These are phyloP conservation scores for Notothenia coriiceps DNA, from an alignment of 2,113 vertebrate species.

Conservation along the genomic window DNA sequence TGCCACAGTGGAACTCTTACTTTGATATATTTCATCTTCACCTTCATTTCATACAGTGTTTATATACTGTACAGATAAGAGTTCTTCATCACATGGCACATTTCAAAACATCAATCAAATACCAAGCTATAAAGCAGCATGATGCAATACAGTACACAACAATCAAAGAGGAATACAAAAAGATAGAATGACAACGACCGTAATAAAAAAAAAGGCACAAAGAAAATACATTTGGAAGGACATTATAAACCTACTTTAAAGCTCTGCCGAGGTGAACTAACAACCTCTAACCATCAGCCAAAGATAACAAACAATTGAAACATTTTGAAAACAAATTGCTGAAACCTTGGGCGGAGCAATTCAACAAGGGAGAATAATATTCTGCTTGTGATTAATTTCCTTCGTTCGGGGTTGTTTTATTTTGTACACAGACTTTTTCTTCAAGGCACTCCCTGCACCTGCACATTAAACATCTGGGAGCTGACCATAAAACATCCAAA, in stretches of 20 bases:
- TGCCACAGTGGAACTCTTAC: neutral
- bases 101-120: neutral
- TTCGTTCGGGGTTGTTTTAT: neutral
- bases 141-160: neutral
- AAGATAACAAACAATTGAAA: neutral
- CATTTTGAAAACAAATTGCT: neutral
- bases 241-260: neutral
- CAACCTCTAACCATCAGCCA: neutral
- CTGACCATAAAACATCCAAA: conserved; percentile 41
- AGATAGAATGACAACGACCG: neutral
- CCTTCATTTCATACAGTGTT: neutral
- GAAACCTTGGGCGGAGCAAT: neutral
- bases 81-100: neutral
- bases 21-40: neutral
- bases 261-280: neutral
- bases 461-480: conserved; percentile 22
- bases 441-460: neutral
- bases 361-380: neutral
- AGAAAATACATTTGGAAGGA: neutral
- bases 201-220: neutral
- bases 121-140: neutral
- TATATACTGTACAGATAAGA: neutral
- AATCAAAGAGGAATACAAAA: neutral
- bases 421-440: neutral
- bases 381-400: neutral